Conservation (phyloP, 1,140 invertebrate genomes). For the Ericerus pela region DNA sequence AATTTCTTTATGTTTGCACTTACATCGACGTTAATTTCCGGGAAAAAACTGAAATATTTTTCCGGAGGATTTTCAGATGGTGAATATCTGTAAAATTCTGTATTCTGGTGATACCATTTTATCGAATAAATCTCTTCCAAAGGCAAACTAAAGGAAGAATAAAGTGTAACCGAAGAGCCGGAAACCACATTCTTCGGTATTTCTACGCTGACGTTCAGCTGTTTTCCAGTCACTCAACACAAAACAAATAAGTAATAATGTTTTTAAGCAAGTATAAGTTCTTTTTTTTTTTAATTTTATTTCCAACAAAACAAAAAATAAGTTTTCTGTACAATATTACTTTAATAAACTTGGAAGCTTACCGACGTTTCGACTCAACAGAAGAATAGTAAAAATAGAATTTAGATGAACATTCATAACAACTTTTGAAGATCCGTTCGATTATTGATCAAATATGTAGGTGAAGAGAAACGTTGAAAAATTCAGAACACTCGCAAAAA, state of each 20-base stretch:
- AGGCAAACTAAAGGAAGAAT: slow-evolving; percentile 63
- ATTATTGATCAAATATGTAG: no score
- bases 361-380: no score
- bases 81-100: slow-evolving; percentile 46
- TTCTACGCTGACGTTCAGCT: slow-evolving; percentile 41
- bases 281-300: no score
- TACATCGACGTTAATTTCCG: slow-evolving; percentile 42
- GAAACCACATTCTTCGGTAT: slow-evolving; percentile 48
- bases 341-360: no score
- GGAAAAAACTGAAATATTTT: slow-evolving; percentile 36
- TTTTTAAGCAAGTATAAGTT: not conserved
- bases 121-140: slow-evolving; percentile 61
- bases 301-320: no score
- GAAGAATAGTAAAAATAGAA: no score
- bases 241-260: not conserved
- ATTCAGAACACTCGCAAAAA: no score
- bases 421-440: no score
- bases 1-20: no score
- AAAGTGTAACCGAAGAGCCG: slow-evolving; percentile 49
- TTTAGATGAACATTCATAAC: no score
- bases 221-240: not conserved
- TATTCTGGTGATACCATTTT: slow-evolving; percentile 64
- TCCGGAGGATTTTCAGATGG: slow-evolving; percentile 37
- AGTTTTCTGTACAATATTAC: no score
- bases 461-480: no score